These are phyloP conservation scores for Cynodonichthys magdalenae DNA, from an alignment of 2,797 vertebrate genomes.

Conservation along the genomic window DNA sequence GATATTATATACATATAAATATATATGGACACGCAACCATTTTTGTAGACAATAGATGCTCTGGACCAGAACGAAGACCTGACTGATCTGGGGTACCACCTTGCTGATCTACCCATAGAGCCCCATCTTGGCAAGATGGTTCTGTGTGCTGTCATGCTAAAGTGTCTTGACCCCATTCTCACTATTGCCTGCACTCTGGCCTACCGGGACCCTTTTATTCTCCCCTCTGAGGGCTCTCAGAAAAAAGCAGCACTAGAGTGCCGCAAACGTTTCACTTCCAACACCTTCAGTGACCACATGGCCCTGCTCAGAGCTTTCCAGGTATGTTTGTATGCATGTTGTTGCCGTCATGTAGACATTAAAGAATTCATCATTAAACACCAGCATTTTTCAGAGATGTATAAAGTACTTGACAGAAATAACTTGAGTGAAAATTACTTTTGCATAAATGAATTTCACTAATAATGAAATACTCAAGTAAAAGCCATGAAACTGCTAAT, in stretches of 20 bases:
- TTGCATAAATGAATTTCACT: too few relatives aligned
- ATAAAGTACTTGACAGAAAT: too few relatives aligned
- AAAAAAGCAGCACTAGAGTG: constrained; percentile 89
- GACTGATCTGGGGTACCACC: constrained; percentile 92
- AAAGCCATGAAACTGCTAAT: too few relatives aligned
- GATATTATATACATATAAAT: not conserved
- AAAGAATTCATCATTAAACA: not conserved
- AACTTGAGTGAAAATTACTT: too few relatives aligned
- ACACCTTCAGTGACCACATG: constrained; percentile 96
- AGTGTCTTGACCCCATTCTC: constrained; percentile 95
- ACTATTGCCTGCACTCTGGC: constrained; percentile 94
- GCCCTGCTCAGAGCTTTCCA: constrained; percentile 94
- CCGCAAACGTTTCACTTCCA: constrained; percentile 87
- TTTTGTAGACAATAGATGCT: constrained; percentile 88
- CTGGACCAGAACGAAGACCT: constrained; percentile 92
- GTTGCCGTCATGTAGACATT: too few relatives aligned
- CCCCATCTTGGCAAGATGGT: constrained; percentile 99
- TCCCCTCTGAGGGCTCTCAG: constrained; percentile 87
- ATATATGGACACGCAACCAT: not conserved
- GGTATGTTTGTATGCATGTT: constrained; percentile 68
- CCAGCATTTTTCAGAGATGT: too few relatives aligned
- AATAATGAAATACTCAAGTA: too few relatives aligned
- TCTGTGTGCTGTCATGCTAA: constrained; percentile 89
- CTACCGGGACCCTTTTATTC: constrained; percentile 91
- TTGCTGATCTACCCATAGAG: constrained; percentile 92